Evolutionary conservation across 2,113 vertebrate genomes (phyloP).

Genomic region (Nicator chloris): DNA sequence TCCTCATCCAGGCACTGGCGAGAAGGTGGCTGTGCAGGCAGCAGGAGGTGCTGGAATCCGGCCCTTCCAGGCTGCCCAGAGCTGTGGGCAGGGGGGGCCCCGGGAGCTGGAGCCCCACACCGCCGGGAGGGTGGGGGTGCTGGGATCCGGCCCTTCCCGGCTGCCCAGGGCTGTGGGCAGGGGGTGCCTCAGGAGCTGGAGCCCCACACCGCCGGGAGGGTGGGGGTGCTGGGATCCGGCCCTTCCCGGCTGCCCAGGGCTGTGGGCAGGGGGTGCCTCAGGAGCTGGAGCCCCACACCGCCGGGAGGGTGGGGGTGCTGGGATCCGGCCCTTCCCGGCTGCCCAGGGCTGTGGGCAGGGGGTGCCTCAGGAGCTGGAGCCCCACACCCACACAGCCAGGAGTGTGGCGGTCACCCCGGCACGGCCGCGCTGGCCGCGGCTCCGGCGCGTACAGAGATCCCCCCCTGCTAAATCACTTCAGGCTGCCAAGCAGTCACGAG

Average conservation of each 20-base stretch:
- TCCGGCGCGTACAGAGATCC: conserved; percentile 6
- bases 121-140: no score
- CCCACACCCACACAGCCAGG: neutral
- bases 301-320: neutral
- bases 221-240: neutral
- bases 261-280: no score
- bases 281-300: neutral
- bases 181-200: neutral
- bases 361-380: neutral
- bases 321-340: neutral
- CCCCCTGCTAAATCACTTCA: conserved; percentile 50
- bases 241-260: neutral
- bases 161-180: neutral
- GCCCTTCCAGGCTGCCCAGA: neutral
- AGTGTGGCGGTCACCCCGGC: neutral
- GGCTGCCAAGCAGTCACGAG: conserved; percentile 66
- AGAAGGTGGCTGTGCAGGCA: neutral
- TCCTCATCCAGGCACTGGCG: neutral
- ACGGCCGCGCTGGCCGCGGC: neutral
- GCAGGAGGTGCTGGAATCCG: neutral
- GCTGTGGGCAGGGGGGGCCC: neutral
- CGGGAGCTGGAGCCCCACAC: neutral
- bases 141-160: neutral
- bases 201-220: neutral
- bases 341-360: no score